Percentiles rank a stretch among this genome's conserved stretches.
These are phyloP conservation scores for Sebastes iracundus DNA, from an alignment of 2,797 vertebrate genomes.

Conservation along the genomic window DNA sequence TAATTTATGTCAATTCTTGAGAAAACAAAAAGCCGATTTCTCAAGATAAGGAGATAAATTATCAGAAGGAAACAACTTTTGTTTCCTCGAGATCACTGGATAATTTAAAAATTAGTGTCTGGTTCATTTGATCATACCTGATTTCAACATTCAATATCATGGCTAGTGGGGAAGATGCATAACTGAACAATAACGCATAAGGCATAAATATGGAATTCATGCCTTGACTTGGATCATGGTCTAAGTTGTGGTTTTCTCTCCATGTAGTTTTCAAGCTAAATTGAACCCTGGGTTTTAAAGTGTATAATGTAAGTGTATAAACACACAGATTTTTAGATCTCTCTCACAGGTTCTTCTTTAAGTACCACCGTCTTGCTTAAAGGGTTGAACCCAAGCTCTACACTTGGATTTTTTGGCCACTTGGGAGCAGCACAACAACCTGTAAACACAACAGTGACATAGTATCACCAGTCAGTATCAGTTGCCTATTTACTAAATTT, in stretches of 20 bases:
- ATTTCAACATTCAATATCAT: too few relatives aligned
- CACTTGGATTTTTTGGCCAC: background rate
- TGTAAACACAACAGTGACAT: background rate
- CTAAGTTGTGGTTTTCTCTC: background rate
- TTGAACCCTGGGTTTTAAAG: background rate
- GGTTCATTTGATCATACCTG: too few relatives aligned
- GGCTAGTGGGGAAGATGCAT: too few relatives aligned
- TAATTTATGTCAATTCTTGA: too few relatives aligned
- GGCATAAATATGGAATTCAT: too few relatives aligned
- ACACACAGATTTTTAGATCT: background rate
- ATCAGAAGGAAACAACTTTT: too few relatives aligned
- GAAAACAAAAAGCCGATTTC: too few relatives aligned
- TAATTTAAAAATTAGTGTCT: too few relatives aligned
- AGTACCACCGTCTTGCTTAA: background rate
- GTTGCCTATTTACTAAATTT: background rate
- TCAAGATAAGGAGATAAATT: too few relatives aligned
- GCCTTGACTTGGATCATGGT: too few relatives aligned
- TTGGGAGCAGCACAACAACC: background rate
- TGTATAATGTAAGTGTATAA: background rate
- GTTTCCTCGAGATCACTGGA: too few relatives aligned
- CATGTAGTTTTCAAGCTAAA: background rate
- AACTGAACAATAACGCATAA: too few relatives aligned
- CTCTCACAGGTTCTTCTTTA: background rate
- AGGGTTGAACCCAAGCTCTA: background rate
- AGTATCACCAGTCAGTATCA: background rate